These are phyloP conservation scores for Poeciliopsis retropinna DNA, from an alignment of 2,113 vertebrate genomes.

Conservation along the genomic window DNA sequence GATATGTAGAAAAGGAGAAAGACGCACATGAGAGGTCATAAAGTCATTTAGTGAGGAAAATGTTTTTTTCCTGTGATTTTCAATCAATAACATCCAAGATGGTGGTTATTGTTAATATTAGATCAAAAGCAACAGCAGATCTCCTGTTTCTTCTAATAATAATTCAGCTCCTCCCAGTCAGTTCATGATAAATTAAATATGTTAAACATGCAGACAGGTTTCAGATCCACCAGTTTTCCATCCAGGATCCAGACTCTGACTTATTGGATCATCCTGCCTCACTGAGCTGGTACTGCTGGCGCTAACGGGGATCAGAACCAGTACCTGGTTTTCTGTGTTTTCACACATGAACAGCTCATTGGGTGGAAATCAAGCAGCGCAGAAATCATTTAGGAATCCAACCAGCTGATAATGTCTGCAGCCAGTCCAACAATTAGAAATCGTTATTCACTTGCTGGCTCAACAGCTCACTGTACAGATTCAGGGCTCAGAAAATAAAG, in stretches of 20 bases:
- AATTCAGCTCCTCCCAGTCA: too few species aligned
- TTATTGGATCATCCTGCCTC: constrained; percentile 19
- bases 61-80: too few species aligned
- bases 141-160: too few species aligned
- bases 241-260: not conserved
- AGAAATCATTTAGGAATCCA: constrained; percentile 33
- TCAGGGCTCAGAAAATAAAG: not conserved
- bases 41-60: too few species aligned
- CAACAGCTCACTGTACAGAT: constrained; percentile 29
- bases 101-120: too few species aligned
- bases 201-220: not conserved
- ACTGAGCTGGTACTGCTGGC: constrained; percentile 22
- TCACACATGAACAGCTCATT: constrained; percentile 32
- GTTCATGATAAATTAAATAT: too few species aligned
- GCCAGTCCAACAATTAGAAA: constrained; percentile 47
- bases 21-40: too few species aligned
- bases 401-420: constrained; percentile 36
- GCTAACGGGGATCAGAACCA: not conserved
- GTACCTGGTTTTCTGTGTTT: constrained; percentile 19
- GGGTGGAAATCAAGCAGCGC: constrained; percentile 32
- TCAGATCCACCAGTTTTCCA: constrained; percentile 9
- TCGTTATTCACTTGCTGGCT: constrained; percentile 50
- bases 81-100: too few species aligned
- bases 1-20: too few species aligned
- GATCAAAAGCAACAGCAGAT: too few species aligned